phyloP scores from a whole-genome alignment of 35 echinoderm and acorn worm species.

The Hemicentrotus pulcherrimus region DNA sequence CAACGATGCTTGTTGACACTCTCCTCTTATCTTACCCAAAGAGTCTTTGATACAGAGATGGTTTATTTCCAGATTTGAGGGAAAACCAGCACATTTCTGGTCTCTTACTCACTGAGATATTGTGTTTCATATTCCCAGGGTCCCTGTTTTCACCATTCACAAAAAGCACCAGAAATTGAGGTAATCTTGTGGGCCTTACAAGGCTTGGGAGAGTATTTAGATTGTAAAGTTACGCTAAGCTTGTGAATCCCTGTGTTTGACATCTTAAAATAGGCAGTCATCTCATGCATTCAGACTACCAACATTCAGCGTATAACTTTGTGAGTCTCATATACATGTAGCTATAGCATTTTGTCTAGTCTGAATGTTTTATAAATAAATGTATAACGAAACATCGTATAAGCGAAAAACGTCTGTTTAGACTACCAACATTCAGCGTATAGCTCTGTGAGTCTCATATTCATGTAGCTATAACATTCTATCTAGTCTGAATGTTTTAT shows the following conservation, averaged over 20 bases:
- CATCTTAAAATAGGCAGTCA: neutral
- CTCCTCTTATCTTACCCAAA: neutral
- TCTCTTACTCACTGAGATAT: neutral
- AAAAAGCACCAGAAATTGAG: neutral
- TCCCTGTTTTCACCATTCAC: neutral
- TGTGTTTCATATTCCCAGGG: neutral
- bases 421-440: no score
- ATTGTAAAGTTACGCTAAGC: slow-evolving; percentile 18
- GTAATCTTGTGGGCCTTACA: neutral
- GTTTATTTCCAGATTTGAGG: neutral
- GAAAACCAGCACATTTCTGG: neutral
- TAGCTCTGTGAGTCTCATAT: no score
- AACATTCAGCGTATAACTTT: no score
- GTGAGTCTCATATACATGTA: no score
- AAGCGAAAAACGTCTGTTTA: no score
- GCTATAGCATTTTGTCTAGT: no score
- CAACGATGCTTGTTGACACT: neutral
- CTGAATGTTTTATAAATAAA: no score
- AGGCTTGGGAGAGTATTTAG: slow-evolving; percentile 9
- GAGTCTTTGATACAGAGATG: neutral
- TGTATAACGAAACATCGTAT: no score
- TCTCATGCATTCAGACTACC: no score
- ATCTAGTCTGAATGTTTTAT: no score
- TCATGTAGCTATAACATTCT: no score
- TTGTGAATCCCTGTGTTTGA: neutral